These are phyloP conservation scores for Oncorhynchus gorbuscha DNA, from an alignment of 2,113 vertebrate species.

Conservation along the genomic window DNA sequence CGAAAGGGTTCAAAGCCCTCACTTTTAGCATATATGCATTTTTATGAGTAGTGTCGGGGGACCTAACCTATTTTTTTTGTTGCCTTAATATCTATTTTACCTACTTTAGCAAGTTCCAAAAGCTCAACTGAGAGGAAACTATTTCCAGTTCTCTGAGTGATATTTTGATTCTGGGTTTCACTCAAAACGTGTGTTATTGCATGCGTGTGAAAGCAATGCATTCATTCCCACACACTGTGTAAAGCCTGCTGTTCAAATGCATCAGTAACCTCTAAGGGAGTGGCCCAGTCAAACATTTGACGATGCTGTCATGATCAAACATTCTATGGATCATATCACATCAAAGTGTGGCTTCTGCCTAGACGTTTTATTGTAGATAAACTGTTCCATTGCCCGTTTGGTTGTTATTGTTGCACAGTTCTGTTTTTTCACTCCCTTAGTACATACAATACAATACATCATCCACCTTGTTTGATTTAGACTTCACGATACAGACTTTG, in stretches of 20 bases:
- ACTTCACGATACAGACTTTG: background rate
- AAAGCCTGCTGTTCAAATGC: slow-evolving; percentile 23
- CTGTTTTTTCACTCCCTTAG: slow-evolving; percentile 3
- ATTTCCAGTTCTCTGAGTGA: slow-evolving; percentile 5
- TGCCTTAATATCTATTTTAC: slow-evolving; percentile 11
- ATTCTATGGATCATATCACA: background rate
- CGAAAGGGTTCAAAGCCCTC: slow-evolving; percentile 31
- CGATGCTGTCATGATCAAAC: slow-evolving; percentile 12
- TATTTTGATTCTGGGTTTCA: slow-evolving; percentile 10
- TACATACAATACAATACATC: background rate
- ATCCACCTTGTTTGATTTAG: background rate
- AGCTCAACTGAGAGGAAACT: slow-evolving; percentile 4
- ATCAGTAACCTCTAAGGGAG: slow-evolving; percentile 2
- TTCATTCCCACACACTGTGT: slow-evolving; percentile 8
- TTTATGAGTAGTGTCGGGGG: slow-evolving; percentile 45
- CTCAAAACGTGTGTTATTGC: slow-evolving; percentile 11
- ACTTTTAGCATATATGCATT: slow-evolving; percentile 55
- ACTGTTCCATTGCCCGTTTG: slow-evolving; percentile 1
- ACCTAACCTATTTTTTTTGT: slow-evolving; percentile 50
- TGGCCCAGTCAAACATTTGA: slow-evolving; percentile 28
- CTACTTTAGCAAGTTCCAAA: background rate
- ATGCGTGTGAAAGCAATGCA: background rate
- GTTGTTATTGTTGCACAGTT: slow-evolving; percentile 24
- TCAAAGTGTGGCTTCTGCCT: background rate
- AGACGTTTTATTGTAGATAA: background rate